Evolutionary conservation across 1,140 invertebrate species (phyloP).

Genomic region (Dendroctonus valens): DNA sequence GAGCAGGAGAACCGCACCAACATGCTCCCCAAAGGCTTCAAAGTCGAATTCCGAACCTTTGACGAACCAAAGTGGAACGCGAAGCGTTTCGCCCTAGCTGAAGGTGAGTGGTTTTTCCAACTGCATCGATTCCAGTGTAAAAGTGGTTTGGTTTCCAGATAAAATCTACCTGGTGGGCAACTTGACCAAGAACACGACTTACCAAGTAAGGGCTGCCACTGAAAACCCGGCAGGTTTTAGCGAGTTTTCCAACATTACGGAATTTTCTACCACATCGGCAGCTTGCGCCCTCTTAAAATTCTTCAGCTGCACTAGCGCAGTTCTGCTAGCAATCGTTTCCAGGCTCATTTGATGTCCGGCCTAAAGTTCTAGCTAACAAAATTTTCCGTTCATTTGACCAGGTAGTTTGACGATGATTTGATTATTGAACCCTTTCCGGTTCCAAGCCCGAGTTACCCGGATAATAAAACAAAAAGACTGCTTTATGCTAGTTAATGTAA

Average conservation of each 20-base stretch:
- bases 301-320: neutral
- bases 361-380: neutral
- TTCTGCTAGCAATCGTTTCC: neutral
- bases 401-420: too few species aligned
- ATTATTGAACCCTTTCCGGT: too few species aligned
- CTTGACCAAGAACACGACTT: constrained; percentile 43
- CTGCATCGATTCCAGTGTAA: neutral
- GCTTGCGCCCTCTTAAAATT: neutral
- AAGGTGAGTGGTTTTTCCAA: constrained; percentile 25
- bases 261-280: constrained; percentile 6
- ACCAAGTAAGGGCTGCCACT: constrained; percentile 44
- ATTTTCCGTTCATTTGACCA: too few species aligned
- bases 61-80: constrained; percentile 33
- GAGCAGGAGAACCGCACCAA: constrained; percentile 13
- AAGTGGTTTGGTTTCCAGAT: constrained; percentile 34
- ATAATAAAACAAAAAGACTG: constrained; percentile 17
- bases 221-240: constrained; percentile 45
- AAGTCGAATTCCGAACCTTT: constrained; percentile 32
- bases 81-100: constrained; percentile 33
- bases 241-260: constrained; percentile 38
- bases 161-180: constrained; percentile 37
- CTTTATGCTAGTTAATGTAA: constrained; percentile 16
- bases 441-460: neutral
- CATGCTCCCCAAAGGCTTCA: constrained; percentile 38
- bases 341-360: neutral